These are phyloP conservation scores for Crypturellus tataupa DNA, from an alignment of 2,797 vertebrate species.

Conservation along the genomic window DNA sequence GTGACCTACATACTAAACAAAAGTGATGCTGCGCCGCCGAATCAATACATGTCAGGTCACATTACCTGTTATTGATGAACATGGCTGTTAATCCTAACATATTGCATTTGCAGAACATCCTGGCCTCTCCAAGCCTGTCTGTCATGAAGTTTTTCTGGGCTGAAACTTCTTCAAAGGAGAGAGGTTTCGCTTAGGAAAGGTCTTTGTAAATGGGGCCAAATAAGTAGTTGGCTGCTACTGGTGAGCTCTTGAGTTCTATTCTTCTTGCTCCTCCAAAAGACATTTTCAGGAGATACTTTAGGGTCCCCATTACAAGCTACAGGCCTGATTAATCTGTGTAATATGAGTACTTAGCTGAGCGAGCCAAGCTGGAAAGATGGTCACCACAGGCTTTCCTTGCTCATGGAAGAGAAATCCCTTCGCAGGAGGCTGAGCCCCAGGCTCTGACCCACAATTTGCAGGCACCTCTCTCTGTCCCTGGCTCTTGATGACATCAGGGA, in stretches of 20 bases:
- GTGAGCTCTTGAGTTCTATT: background rate
- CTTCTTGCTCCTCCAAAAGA: background rate
- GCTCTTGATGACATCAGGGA: accelerated
- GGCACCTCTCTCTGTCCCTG: background rate
- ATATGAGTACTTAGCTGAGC: background rate
- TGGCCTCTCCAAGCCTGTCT: background rate
- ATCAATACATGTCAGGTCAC: slow-evolving; percentile 48
- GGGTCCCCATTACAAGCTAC: background rate
- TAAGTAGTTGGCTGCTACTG: background rate
- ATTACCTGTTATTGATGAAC: slow-evolving; percentile 37
- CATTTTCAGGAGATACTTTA: background rate
- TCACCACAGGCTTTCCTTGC: accelerated
- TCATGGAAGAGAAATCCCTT: background rate
- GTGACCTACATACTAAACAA: slow-evolving; percentile 47
- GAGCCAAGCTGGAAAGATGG: background rate
- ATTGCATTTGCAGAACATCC: background rate
- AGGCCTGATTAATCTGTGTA: background rate
- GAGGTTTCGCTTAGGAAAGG: background rate
- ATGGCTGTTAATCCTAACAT: background rate
- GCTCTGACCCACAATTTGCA: background rate
- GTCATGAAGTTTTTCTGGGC: background rate
- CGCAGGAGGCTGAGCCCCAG: background rate
- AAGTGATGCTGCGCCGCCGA: background rate
- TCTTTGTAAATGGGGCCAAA: background rate
- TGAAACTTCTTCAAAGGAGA: background rate